Evolutionary conservation across 2,888 invertebrate species (phyloP).

Genomic region (Calameuta pallipes): DNA sequence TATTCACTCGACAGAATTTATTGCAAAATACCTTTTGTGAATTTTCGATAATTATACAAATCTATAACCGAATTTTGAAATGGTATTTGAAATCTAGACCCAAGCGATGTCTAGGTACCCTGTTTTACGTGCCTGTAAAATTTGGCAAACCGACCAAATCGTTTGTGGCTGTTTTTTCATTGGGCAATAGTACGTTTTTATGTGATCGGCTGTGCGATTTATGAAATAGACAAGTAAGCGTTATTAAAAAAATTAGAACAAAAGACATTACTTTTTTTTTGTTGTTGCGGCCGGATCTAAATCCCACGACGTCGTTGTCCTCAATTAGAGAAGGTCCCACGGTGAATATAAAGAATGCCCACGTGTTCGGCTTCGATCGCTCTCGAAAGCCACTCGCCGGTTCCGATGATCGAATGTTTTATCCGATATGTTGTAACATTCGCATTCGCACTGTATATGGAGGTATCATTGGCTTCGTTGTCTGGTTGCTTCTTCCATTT

Average conservation of each 20-base stretch:
- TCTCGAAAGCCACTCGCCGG: not conserved
- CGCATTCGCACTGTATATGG: not conserved
- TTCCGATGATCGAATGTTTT: conserved; percentile 2
- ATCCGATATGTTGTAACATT: not conserved
- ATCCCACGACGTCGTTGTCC: conserved; percentile 46
- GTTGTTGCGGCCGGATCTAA: conserved; percentile 9
- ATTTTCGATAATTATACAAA: not conserved
- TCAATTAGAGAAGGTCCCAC: conserved; percentile 30
- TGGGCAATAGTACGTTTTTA: not conserved
- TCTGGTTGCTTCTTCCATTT: not conserved
- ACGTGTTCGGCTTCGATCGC: conserved; percentile 2
- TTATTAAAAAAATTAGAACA: conserved; percentile 1
- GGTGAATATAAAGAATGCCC: conserved; percentile 5
- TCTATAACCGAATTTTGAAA: not conserved
- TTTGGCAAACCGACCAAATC: conserved; percentile 4
- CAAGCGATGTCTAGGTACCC: not conserved
- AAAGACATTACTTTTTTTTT: conserved; percentile 31
- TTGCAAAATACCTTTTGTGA: not conserved
- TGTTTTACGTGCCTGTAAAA: conserved; percentile 7
- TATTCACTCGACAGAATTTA: not conserved
- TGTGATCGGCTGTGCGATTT: conserved; percentile 1
- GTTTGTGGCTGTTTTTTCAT: not conserved
- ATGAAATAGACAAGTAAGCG: not conserved
- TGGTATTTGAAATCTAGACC: not conserved
- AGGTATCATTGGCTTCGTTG: not conserved